Conservation (phyloP, 2,797 vertebrate genomes). For the Gymnodraco acuticeps region DNA sequence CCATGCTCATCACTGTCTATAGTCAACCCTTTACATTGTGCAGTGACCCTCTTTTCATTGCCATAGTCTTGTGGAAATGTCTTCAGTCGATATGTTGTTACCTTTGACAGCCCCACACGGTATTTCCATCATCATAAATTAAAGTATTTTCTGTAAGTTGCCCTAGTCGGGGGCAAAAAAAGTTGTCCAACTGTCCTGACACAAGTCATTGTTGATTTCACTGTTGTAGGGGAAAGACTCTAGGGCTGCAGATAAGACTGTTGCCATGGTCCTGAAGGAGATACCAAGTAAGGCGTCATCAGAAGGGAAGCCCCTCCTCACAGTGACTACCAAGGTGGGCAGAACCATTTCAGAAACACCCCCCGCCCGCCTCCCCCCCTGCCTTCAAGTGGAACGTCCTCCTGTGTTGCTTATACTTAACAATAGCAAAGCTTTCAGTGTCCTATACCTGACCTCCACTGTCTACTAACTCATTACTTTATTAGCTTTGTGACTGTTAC, state of each 20-base stretch:
- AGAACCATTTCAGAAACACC: constrained; percentile 84
- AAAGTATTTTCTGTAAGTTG: constrained; percentile 75
- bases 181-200: constrained; percentile 91
- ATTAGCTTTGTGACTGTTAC: constrained; percentile 44
- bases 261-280: constrained; percentile 99
- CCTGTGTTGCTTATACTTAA: constrained; percentile 74
- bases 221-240: constrained; percentile 99
- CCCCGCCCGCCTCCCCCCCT: constrained; percentile 17
- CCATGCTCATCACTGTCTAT: constrained; percentile 69
- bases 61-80: constrained; percentile 81
- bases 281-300: constrained; percentile 99
- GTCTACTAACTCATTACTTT: constrained; percentile 69
- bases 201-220: constrained; percentile 98
- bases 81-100: constrained; percentile 69
- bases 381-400: constrained; percentile 82
- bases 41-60: constrained; percentile 69
- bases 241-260: constrained; percentile 99
- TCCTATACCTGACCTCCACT: constrained; percentile 73
- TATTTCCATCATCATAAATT: constrained; percentile 72
- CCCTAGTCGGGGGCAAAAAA: constrained; percentile 65
- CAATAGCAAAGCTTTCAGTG: constrained; percentile 71
- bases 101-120: constrained; percentile 62
- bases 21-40: constrained; percentile 69
- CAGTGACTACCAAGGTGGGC: constrained; percentile 99
- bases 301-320: constrained; percentile 99